Conservation (phyloP, 2,113 vertebrate genomes). For the Microcebus griseorufus region DNA sequence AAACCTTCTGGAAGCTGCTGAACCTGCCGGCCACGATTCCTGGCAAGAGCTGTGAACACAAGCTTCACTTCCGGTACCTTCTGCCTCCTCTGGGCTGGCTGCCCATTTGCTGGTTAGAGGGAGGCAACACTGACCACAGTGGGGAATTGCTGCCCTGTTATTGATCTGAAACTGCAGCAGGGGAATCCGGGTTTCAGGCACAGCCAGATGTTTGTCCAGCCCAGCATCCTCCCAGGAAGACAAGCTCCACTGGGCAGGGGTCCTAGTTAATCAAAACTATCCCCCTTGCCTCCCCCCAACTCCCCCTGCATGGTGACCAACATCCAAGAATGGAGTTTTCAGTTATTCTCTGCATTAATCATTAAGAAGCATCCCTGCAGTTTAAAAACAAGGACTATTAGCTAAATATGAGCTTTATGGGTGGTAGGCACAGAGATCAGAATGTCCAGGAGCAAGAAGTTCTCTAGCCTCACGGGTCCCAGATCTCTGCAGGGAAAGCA, state of each 20-base stretch:
- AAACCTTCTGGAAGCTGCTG: conserved; percentile 51
- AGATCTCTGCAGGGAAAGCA: not conserved
- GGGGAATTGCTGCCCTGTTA: not conserved
- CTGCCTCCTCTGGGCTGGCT: conserved; percentile 60
- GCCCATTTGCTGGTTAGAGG: not conserved
- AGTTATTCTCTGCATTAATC: not conserved
- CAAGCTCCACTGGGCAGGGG: conserved; percentile 42
- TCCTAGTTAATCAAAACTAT: not conserved
- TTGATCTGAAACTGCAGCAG: not conserved
- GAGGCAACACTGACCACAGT: not conserved
- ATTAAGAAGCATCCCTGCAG: not conserved
- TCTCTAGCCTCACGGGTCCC: not conserved
- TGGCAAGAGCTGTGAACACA: conserved; percentile 56
- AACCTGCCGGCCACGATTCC: not conserved
- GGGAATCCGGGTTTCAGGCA: not conserved
- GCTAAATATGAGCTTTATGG: not conserved
- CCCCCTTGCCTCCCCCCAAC: not conserved
- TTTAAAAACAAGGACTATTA: not conserved
- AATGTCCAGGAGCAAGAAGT: not conserved
- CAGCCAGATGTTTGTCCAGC: conserved; percentile 46
- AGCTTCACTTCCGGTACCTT: conserved; percentile 44
- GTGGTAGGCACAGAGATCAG: not conserved
- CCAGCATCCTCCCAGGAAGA: conserved; percentile 52
- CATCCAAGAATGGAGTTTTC: not conserved
- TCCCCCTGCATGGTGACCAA: not conserved